phyloP scores from a whole-genome alignment of 2,797 vertebrate species.

The Spatula versicolor region DNA sequence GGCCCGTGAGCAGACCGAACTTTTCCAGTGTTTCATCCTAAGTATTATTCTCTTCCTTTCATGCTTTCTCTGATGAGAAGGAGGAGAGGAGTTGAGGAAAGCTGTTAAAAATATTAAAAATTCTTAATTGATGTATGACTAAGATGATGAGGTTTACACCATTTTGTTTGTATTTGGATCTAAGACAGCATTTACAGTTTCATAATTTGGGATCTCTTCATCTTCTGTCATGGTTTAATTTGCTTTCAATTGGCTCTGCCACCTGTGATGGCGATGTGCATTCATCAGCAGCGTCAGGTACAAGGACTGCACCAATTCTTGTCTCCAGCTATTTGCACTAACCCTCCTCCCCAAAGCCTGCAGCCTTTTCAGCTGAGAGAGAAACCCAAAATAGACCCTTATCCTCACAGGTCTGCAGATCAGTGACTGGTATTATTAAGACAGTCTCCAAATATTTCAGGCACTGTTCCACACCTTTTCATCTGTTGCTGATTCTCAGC shows the following conservation, averaged over 20 bases:
- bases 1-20: rapidly evolving
- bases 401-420: not conserved
- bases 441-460: not conserved
- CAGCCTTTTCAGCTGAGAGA: not conserved
- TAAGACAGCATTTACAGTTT: not conserved
- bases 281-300: not conserved
- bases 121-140: rapidly evolving
- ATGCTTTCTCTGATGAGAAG: not conserved
- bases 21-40: not conserved
- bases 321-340: not conserved
- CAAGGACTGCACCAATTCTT: not conserved
- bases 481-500: not conserved
- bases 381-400: not conserved
- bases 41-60: not conserved
- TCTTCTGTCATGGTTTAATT: not conserved
- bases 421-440: not conserved
- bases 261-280: not conserved
- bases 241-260: not conserved
- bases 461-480: not conserved
- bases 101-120: not conserved
- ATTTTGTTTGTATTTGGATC: not conserved
- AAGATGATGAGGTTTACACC: not conserved
- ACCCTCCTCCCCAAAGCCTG: rapidly evolving
- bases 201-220: not conserved
- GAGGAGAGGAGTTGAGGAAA: not conserved